These are phyloP conservation scores for Melanchra persicariae DNA, from an alignment of 2,888 invertebrate species.

Conservation along the genomic window DNA sequence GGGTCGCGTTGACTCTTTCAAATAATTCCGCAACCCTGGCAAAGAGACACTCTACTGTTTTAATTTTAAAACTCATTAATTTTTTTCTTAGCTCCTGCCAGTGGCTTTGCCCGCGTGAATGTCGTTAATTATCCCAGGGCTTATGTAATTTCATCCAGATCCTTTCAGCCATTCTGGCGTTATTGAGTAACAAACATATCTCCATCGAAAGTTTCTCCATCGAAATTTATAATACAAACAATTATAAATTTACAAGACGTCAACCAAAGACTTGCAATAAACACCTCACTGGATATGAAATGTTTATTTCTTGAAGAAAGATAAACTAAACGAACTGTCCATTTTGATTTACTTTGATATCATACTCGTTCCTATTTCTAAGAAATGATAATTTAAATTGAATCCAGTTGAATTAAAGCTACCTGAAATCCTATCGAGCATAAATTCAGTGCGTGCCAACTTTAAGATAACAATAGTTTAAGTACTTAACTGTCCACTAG, in stretches of 20 bases:
- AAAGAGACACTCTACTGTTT: background rate
- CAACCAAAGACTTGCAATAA: background rate
- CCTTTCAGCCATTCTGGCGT: no score
- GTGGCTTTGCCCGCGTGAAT: no score
- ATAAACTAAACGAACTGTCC: conserved; percentile 20
- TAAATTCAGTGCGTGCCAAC: conserved; percentile 42
- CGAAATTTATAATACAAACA: no score
- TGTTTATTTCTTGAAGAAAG: background rate
- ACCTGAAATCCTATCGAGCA: conserved; percentile 21
- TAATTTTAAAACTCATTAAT: no score
- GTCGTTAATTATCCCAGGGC: no score
- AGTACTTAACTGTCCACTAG: conserved; percentile 26
- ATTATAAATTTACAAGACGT: no score
- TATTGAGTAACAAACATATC: no score
- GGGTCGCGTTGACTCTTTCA: no score
- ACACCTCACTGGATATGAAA: background rate
- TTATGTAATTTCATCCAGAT: no score
- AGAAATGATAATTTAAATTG: conserved; percentile 6
- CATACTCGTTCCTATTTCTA: conserved; percentile 2
- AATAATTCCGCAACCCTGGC: no score
- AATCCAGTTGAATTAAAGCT: conserved; percentile 15
- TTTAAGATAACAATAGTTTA: conserved; percentile 53
- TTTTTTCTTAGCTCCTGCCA: no score
- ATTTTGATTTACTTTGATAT: conserved; percentile 29
- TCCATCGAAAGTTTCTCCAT: no score